Conservation (phyloP, 2,113 vertebrate species). For the Marcusenius ussheri region DNA sequence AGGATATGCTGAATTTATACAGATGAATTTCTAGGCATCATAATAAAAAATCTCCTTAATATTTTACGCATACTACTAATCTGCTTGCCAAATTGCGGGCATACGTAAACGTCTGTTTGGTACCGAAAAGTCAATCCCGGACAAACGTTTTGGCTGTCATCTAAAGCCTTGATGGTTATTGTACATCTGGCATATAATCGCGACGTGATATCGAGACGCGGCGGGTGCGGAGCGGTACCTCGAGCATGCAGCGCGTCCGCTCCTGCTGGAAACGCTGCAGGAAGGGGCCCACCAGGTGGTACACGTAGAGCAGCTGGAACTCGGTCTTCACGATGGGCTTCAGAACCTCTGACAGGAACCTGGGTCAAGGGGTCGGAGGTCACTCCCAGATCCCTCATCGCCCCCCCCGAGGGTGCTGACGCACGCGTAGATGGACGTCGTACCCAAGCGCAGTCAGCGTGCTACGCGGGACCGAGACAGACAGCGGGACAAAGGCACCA, state of each 20-base stretch:
- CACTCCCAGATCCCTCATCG: neutral
- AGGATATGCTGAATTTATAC: too few species aligned
- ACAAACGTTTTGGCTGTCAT: too few species aligned
- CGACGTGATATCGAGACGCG: neutral
- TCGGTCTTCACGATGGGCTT: slow-evolving; percentile 94
- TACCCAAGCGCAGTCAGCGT: neutral
- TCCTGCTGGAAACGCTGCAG: slow-evolving; percentile 96
- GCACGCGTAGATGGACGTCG: neutral
- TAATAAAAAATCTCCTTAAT: too few species aligned
- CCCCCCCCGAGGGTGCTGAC: neutral
- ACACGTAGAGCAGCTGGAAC: slow-evolving; percentile 93
- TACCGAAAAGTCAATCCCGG: too few species aligned
- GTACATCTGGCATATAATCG: neutral
- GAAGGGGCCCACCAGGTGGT: slow-evolving; percentile 95
- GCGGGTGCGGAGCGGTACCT: slow-evolving; percentile 59
- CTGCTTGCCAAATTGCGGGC: too few species aligned
- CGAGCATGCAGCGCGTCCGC: slow-evolving; percentile 95
- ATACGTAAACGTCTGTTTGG: too few species aligned
- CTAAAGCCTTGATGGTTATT: neutral
- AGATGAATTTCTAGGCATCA: too few species aligned
- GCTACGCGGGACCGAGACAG: neutral
- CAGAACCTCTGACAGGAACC: slow-evolving; percentile 86
- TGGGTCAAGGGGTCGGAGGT: slow-evolving; percentile 37
- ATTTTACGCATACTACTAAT: neutral
- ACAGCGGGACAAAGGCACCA: neutral